Base-by-base conservation (phyloP, 2,797 vertebrate genomes). In the Pangasius mekongensis region DNA sequence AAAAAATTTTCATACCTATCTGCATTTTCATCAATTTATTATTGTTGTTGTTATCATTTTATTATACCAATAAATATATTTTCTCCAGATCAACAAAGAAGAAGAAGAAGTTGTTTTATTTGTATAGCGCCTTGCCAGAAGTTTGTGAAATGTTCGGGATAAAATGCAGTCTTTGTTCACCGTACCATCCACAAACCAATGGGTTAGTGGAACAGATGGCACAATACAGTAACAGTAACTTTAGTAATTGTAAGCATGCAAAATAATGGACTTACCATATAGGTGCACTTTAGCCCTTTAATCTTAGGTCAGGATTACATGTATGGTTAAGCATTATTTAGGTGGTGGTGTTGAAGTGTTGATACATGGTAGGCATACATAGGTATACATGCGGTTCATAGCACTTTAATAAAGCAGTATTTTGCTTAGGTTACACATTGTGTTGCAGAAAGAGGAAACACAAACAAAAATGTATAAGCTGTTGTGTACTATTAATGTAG, bases 161-260 rank as follows among this genome's bases (percentile, higher is more conserved):
- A 33, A 62, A 86, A 49, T 9, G 27, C 9, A 86, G 73, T n/a
- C 73, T 86, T 62, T 78, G 71, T 30, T 86, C 71, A 39, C 85
- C 71, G 14, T 78, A 86, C 22, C 85, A 86, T 78, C 85, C 85
- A 64, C 58, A 86, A 66, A 80, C 85, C 20, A 86, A 52, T 86
- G 85, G 85, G 16, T 66, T 64, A 54, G 74, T 80, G 56, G 74
- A 86, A 69, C 64, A 66, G 30, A 69, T 69, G 13, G 64, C n/a
- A 66, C n/a, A n/a, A 66, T 66, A n/a, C 64, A 66, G 36, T 36
- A 36, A 36, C 36, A 36, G 64, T 66, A 36, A 69, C 30, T 36
- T 16, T 33, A 33, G n/a, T 33, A 33, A 33, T 14, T 33, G 13
- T 67, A 67, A 33, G 1, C 64, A 67, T 30, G 0, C 64, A 67